These are phyloP conservation scores for Tetrapedia diversipes DNA, from an alignment of 2,888 invertebrate species.

Conservation along the genomic window DNA sequence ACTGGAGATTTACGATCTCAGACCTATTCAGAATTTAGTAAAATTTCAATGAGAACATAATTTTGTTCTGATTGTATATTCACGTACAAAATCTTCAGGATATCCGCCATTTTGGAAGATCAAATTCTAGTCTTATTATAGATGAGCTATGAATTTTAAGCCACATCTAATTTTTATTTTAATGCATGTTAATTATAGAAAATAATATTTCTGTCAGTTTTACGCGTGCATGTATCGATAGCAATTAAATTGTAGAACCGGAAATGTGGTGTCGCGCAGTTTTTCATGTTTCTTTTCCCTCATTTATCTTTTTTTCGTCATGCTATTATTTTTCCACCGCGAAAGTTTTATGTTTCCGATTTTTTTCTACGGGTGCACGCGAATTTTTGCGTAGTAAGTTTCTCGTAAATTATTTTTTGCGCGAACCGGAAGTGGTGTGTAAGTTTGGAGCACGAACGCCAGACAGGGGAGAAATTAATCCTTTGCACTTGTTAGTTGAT, in stretches of 20 bases:
- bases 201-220: neutral
- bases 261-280: neutral
- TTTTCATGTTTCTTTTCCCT: neutral
- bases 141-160: too few species aligned
- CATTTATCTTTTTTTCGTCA: neutral
- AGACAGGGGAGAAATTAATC: slow-evolving; percentile 15
- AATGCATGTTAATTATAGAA: too few species aligned
- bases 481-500: slow-evolving; percentile 17
- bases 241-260: too few species aligned
- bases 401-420: neutral
- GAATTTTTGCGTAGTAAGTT: neutral
- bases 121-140: too few species aligned
- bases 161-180: too few species aligned
- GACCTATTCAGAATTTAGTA: too few species aligned
- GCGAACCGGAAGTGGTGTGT: neutral
- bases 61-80: too few species aligned
- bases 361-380: neutral
- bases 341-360: neutral
- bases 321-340: too few species aligned
- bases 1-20: too few species aligned
- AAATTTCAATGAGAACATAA: too few species aligned
- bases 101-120: too few species aligned
- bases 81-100: too few species aligned
- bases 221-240: neutral
- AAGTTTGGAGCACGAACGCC: neutral